Evolutionary conservation across 2,888 invertebrate genomes (phyloP), one percentile per base, ranked within the genome.

Genomic region (Bedellia somnulentella): DNA sequence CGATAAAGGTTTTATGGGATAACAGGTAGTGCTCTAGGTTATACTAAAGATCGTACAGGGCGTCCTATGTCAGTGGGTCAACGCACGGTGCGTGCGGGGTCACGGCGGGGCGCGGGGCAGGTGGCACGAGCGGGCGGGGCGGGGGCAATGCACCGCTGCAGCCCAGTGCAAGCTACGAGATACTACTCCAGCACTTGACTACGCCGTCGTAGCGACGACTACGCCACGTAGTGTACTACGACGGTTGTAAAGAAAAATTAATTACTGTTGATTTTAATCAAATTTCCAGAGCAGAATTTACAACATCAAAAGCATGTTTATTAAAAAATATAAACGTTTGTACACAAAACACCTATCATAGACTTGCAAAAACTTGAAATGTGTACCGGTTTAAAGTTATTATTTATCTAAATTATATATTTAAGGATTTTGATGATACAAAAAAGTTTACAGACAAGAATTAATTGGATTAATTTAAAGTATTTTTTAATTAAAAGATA

Each of bases 61-160:
- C 54, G 48, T 17, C 27, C 52, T 57, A 54, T 68, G 68, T 70
- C 68, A 73, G 67, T 73, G 64, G 73, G 71, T 73, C 73, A 64
- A 63, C 64, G 70, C 68, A 70, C 67, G 62, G 68, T 67, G 73
- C 73, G 73, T 66, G 59, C 48, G 49, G 51, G 45, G 50, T 40
- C 47, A 41, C 46, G 41, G 48, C 47, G 44, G 50, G 47, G 45
- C 41, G 44, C 45, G 40, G 45, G 41, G 35, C 39, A 32, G 39
- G 39, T 24, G 31, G 40, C 27, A 37, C 36, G 37, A 38, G 39
- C 31, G 35, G 37, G 35, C 36, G 34, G 41, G 31, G 38, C 35
- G 37, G 59, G 66, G 64, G 51, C 63, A 57, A 56, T 66, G 68
- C 70, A 67, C 61, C 59, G 66, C 57, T 67, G 68, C 67, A 66